Evolutionary conservation across 1,140 invertebrate species (phyloP), one percentile per base, ranked within the genome.

Genomic region (Heliothis virescens): DNA sequence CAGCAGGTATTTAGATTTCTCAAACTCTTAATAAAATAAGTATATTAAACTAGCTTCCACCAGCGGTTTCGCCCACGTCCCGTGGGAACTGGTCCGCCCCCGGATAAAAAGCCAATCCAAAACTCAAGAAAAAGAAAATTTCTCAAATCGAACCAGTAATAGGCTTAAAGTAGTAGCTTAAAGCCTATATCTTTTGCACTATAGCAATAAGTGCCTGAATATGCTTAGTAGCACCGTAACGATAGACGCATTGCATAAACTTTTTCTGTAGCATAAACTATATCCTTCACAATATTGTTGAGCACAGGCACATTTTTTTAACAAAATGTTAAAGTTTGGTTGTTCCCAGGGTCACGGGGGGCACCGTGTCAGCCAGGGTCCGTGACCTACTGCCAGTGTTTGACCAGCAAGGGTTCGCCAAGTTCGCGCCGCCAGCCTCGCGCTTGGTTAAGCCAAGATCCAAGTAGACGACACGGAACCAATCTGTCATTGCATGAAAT

Each of bases 361-460:
- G 95, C 5, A 96, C 95, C 11, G 95, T 96, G 59, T 95, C 95
- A 26, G 97, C 97, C 79, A 95, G 97, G 88, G 97, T 97, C 69
- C 96, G 97, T 79, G 97, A 97, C 85, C 94, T 98, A 62, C 95
- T 98, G 79, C 97, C 97, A 47, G 97, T 98, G 16, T 98, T 98
- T 90, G 97, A 98, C 92, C 96, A 97, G 85, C 95, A 97, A 79
- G 97, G 97, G 13, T 98, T 98, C 92, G 95, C 95, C 76, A 97
- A 97, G 93, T 96, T 98, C 91, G 97, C 97, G 53, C 96, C 97
- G 82, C 97, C 97, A 73, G 95, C 97, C 7, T 97, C 96, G 83
- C 96, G 97, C 85, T 95, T 96, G 83, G 96, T 98, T 84, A 98
- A 97, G 89, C 97, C 97, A n/a, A 88, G 93, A 69, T 89, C 90